These are phyloP conservation scores for Acromyrmex charruanus DNA, from an alignment of 1,140 invertebrate species.

Conservation along the genomic window DNA sequence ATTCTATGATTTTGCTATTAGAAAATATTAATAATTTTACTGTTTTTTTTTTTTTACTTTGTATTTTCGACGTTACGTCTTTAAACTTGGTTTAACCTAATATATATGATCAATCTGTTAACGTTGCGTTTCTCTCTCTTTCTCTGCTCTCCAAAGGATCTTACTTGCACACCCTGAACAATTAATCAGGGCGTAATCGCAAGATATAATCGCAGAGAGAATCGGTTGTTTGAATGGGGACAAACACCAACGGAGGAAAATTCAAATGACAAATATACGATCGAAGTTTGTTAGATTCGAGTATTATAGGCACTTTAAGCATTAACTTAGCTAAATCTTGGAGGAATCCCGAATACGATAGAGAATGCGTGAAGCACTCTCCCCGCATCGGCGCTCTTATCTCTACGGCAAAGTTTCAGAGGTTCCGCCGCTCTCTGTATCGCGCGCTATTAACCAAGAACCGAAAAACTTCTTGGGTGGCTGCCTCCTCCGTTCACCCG, in stretches of 20 bases:
- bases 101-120: neutral
- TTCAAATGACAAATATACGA: conserved; percentile 34
- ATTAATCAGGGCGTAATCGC: conserved; percentile 23
- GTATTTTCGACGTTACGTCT: neutral
- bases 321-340: conserved; percentile 57
- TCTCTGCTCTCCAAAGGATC: neutral
- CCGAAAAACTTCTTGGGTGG: conserved; percentile 83
- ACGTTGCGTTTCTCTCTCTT: neutral
- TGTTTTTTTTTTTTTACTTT: neutral
- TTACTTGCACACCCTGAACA: neutral
- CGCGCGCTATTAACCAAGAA: conserved; percentile 79
- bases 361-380: conserved; percentile 49
- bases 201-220: neutral
- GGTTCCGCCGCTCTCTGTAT: conserved; percentile 64
- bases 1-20: neutral
- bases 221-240: conserved; percentile 23
- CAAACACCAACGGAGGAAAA: conserved; percentile 27
- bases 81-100: conserved; percentile 29
- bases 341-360: conserved; percentile 20
- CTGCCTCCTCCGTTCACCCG: conserved; percentile 54
- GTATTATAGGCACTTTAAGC: conserved; percentile 26
- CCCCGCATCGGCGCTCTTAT: conserved; percentile 60
- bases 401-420: conserved; percentile 68
- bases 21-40: neutral
- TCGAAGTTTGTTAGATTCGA: conserved; percentile 57